Base-by-base conservation (phyloP, 2,797 vertebrate species). In the Miichthys miiuy region DNA sequence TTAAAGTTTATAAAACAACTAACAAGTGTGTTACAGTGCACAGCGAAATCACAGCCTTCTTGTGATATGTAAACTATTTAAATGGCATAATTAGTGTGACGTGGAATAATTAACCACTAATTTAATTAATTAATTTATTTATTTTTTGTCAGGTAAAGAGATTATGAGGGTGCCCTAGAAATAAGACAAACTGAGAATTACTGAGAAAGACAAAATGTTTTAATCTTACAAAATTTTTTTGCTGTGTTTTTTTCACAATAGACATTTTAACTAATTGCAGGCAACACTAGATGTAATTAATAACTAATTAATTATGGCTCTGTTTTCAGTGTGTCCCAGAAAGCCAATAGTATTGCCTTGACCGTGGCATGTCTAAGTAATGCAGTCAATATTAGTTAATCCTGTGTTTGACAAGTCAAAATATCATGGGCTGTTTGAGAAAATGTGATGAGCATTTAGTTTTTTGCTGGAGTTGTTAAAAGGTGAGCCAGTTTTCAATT, bases 361-460 rank as follows among this genome's bases (percentile, higher is more conserved):
- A 75, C 21, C 5, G 21, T 4, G 38, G 12, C 34, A 27, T 44
- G 18, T 13, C 41, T 18, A 52, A 54, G 64, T 46, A 21, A 55
- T 21, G 12, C 68, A 48, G n/a, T n/a, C 23, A 9, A 70, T 66
- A 66, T 67, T 38, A 46, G 27, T 61, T 58, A 56, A 8, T 44
- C 10, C 52, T 64, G 63, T 57, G 10, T 52, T 62, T 0, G 25
- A 66, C 56, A 54, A 73, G 34, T 81, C 68, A 5, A 14, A 48
- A 51, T 34, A 34, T 34, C 34, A 68, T 25, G 12, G 12, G 14
- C 41, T 61, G 41, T 68, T 63, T 54, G 25, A 55, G 64, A 50
- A 66, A 69, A 71, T 50, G 27, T 41, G 20, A 78, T 54, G n/a
- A 27, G 30, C 21, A 25, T n/a, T 68, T 63, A 23, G 17, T 61